These are phyloP conservation scores for Porites lutea DNA, from an alignment of 64 coral and sea anemone species.

Conservation along the genomic window DNA sequence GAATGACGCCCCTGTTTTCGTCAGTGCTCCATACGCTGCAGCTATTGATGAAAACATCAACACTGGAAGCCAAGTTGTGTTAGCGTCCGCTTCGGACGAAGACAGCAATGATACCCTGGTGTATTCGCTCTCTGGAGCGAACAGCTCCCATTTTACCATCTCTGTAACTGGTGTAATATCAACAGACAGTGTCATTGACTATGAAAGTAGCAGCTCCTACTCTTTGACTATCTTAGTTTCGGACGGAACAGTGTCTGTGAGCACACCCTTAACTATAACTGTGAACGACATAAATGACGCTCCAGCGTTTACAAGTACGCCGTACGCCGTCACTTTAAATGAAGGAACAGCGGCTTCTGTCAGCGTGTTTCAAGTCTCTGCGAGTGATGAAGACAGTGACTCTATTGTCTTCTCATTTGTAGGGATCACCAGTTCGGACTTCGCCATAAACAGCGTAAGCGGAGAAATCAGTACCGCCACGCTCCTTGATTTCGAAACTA, in stretches of 20 bases:
- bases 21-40: conserved; percentile 17
- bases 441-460: conserved; percentile 52
- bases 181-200: conserved; percentile 8
- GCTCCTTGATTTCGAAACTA: conserved; percentile 50
- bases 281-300: conserved; percentile 49
- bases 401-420: conserved; percentile 39
- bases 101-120: conserved; percentile 31
- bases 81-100: conserved; percentile 41
- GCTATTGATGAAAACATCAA: conserved; percentile 50
- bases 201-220: conserved; percentile 51
- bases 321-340: conserved; percentile 40
- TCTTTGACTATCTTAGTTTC: conserved; percentile 53
- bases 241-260: conserved; percentile 38
- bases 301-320: conserved; percentile 28
- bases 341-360: conserved; percentile 21
- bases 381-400: conserved; percentile 53
- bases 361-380: conserved; percentile 43
- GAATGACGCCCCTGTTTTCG: conserved; percentile 40
- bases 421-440: conserved; percentile 66
- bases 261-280: conserved; percentile 34
- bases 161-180: conserved; percentile 57
- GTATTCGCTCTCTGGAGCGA: conserved; percentile 26
- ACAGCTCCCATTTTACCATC: conserved; percentile 50
- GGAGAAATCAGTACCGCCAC: conserved; percentile 34
- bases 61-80: conserved; percentile 29